These are phyloP conservation scores for Phrynocephalus versicolor DNA, from an alignment of 2,113 vertebrate genomes.

Conservation along the genomic window DNA sequence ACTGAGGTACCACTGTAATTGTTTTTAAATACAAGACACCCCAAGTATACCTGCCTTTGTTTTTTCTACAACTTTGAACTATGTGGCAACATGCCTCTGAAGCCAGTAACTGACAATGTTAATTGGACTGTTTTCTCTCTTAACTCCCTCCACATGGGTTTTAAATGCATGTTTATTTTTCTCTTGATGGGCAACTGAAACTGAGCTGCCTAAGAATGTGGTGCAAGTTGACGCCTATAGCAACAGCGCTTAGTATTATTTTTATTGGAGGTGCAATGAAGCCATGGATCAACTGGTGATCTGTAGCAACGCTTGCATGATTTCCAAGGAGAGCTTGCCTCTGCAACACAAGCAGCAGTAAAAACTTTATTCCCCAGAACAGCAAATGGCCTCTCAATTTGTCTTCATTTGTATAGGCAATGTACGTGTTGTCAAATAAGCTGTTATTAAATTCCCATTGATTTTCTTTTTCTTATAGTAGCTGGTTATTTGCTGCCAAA, in stretches of 20 bases:
- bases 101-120: neutral
- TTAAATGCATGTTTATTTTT: conserved; percentile 4
- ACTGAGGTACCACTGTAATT: too few species aligned
- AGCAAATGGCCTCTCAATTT: neutral
- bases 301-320: neutral
- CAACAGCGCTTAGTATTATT: conserved; percentile 21
- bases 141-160: neutral
- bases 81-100: conserved; percentile 16
- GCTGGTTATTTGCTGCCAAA: conserved; percentile 19
- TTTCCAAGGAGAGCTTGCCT: neutral
- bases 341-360: conserved; percentile 33
- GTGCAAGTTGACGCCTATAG: conserved; percentile 30
- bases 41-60: conserved; percentile 10
- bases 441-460: conserved; percentile 23
- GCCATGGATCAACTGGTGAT: neutral
- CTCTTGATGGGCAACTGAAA: neutral
- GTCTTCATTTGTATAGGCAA: neutral
- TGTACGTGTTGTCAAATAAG: conserved; percentile 20
- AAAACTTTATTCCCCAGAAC: neutral
- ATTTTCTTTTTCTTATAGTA: conserved; percentile 7
- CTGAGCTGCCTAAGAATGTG: conserved; percentile 12
- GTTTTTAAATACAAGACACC: neutral
- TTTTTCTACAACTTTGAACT: conserved; percentile 4
- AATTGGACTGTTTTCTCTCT: neutral
- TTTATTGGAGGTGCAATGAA: conserved; percentile 39